These are phyloP conservation scores for Cremastinae sp. DNA, from an alignment of 2,888 invertebrate species.

Conservation along the genomic window DNA sequence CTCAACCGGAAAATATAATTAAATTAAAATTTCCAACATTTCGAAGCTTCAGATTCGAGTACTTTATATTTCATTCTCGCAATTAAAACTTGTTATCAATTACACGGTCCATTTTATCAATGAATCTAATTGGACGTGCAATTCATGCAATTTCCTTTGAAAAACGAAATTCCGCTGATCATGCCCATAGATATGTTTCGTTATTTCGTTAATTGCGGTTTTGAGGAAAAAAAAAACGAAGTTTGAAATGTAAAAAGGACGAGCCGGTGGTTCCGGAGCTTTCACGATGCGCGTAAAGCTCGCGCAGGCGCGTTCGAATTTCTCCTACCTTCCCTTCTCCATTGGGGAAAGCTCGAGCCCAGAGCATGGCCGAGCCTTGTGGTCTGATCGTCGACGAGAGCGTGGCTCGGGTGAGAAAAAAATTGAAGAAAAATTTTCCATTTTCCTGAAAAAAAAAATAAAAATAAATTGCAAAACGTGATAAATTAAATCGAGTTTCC, in stretches of 20 bases:
- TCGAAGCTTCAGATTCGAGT: too few species aligned
- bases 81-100: too few species aligned
- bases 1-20: too few species aligned
- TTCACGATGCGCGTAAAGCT: slow-evolving; percentile 46
- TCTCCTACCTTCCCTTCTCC: slow-evolving; percentile 8
- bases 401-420: not conserved
- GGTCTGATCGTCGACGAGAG: slow-evolving; percentile 33
- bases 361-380: slow-evolving; percentile 13
- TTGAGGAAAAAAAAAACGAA: not conserved
- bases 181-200: too few species aligned
- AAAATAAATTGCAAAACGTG: not conserved
- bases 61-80: too few species aligned
- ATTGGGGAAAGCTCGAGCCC: slow-evolving; percentile 34
- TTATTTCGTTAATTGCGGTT: too few species aligned
- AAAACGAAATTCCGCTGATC: too few species aligned
- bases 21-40: too few species aligned
- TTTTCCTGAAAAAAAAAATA: not conserved
- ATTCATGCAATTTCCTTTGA: too few species aligned
- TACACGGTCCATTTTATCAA: too few species aligned
- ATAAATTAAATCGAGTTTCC: slow-evolving; percentile 18
- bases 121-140: too few species aligned
- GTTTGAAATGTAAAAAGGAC: not conserved
- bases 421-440: not conserved
- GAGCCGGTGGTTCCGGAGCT: slow-evolving; percentile 38
- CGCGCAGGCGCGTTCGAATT: slow-evolving; percentile 51